These are phyloP conservation scores for Rhagophthalmus giganteus DNA, from an alignment of 2,888 invertebrate species.

Conservation along the genomic window DNA sequence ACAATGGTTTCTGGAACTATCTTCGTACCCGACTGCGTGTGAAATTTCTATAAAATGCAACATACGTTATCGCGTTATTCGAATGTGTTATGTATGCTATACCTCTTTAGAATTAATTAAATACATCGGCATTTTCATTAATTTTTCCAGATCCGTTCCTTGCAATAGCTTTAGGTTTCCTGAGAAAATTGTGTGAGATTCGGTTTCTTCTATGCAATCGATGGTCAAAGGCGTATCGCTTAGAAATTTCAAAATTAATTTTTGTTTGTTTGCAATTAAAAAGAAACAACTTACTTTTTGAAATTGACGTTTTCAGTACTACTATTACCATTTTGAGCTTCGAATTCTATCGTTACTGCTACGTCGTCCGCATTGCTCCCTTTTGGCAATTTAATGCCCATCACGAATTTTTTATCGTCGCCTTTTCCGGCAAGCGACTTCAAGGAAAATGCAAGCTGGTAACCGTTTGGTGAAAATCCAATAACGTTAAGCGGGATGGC, in stretches of 20 bases:
- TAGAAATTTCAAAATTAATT: not conserved
- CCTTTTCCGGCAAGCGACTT: not conserved
- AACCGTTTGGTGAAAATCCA: conserved; percentile 1
- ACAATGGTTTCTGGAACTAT: no score
- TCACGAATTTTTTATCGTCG: conserved; percentile 5
- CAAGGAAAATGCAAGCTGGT: not conserved
- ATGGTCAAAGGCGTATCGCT: not conserved
- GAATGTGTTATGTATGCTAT: not conserved
- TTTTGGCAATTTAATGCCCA: conserved; percentile 9
- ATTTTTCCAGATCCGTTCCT: conserved; percentile 1
- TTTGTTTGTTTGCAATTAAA: not conserved
- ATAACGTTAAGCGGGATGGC: conserved; percentile 1
- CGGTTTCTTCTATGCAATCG: conserved; percentile 7
- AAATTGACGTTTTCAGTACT: not conserved
- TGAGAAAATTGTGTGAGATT: conserved; percentile 13
- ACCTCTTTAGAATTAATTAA: conserved; percentile 18
- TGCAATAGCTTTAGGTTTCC: conserved; percentile 10
- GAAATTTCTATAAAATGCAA: no score
- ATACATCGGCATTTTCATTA: conserved; percentile 17
- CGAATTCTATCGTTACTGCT: conserved; percentile 10
- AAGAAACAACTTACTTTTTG: not conserved
- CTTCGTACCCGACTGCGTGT: no score
- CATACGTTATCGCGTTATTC: no score
- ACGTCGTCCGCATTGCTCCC: conserved; percentile 1
- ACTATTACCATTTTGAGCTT: not conserved